Percentiles rank a stretch among this genome's conserved stretches.
These are phyloP conservation scores for Anguilla rostrata DNA, from an alignment of 2,113 vertebrate genomes.

Conservation along the genomic window DNA sequence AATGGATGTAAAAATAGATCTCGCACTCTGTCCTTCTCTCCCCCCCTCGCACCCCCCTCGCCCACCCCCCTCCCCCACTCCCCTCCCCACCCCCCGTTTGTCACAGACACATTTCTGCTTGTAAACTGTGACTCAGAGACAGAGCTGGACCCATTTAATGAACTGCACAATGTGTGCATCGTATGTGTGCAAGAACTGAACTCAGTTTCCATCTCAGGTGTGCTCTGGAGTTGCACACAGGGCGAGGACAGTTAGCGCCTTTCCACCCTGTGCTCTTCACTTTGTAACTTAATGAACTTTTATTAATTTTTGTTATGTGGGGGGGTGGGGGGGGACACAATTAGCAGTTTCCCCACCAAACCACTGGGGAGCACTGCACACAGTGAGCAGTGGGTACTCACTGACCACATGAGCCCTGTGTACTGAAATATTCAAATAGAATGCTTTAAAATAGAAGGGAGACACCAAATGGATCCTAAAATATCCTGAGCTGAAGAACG, in stretches of 20 bases:
- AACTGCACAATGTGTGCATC: neutral
- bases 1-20: conserved; percentile 70
- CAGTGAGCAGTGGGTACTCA: conserved; percentile 23
- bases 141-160: neutral
- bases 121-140: conserved; percentile 19
- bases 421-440: conserved; percentile 40
- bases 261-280: neutral
- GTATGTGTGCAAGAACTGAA: neutral
- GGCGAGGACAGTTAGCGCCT: neutral
- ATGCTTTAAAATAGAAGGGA: conserved; percentile 37
- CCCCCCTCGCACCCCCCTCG: conserved; percentile 10
- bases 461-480: conserved; percentile 47
- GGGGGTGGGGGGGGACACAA: neutral
- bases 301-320: neutral
- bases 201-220: neutral
- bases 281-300: neutral
- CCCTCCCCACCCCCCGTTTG: neutral
- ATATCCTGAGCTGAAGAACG: conserved; percentile 52
- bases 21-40: conserved; percentile 16
- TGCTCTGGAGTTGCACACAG: neutral
- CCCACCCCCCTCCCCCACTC: conserved; percentile 25
- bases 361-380: conserved; percentile 31
- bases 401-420: conserved; percentile 35
- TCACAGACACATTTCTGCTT: neutral
- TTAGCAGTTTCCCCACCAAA: conserved; percentile 27